Percentiles rank a stretch among this genome's conserved stretches.
phyloP scores from a whole-genome alignment of 92 coral and sea anemone species.

The Virgularia gustaviana region DNA sequence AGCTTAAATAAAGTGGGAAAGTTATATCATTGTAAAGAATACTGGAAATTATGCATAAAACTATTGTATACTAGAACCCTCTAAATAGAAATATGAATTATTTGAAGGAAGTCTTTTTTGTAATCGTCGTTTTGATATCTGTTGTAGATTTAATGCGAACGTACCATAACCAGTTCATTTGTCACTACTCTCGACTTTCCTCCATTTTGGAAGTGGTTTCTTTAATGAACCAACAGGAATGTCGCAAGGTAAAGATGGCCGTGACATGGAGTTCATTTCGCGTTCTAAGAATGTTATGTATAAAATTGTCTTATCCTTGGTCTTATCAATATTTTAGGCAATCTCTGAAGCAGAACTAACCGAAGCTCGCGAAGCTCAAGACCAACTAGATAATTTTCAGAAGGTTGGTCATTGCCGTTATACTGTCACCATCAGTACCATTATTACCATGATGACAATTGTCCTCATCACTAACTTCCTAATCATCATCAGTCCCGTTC shows the following conservation, averaged over 20 bases:
- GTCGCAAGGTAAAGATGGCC: conserved; percentile 92
- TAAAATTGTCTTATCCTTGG: too few species aligned
- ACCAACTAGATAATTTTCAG: conserved; percentile 18
- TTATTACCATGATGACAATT: too few species aligned
- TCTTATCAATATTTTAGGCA: too few species aligned
- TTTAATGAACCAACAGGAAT: conserved; percentile 82
- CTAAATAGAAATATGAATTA: too few species aligned
- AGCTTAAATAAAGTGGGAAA: too few species aligned
- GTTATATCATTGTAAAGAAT: too few species aligned
- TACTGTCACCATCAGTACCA: too few species aligned
- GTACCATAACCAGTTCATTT: conserved; percentile 86
- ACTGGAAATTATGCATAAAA: too few species aligned
- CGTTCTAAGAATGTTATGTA: too few species aligned
- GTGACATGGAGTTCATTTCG: too few species aligned
- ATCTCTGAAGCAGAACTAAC: conserved; percentile 21
- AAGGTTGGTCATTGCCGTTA: too few species aligned
- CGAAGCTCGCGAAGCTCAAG: conserved; percentile 12
- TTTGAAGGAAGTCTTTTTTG: not conserved
- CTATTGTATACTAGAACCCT: too few species aligned
- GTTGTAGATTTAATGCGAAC: conserved; percentile 89
- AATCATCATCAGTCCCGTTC: not conserved
- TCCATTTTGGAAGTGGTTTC: conserved; percentile 98
- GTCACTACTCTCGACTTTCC: conserved; percentile 91
- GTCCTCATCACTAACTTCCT: not conserved
- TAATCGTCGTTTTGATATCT: not conserved